These are phyloP conservation scores for Sarcophaga caerulescens DNA, from an alignment of 2,888 invertebrate genomes.

Conservation along the genomic window DNA sequence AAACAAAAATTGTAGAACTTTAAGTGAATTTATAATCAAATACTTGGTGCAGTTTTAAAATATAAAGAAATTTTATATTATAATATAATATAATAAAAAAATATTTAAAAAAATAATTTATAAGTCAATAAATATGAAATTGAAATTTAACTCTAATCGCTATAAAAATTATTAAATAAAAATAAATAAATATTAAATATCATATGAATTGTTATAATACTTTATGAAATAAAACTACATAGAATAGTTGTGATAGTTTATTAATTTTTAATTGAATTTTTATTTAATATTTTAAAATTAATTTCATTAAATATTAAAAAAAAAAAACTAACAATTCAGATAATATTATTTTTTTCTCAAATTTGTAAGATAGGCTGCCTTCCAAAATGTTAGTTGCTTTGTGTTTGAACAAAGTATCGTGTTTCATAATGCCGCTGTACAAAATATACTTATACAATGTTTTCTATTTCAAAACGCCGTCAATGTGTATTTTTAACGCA, in stretches of 20 bases:
- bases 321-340: not conserved
- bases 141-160: too few species aligned
- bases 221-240: conserved; percentile 5
- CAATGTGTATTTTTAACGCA: too few species aligned
- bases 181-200: not conserved
- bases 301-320: not conserved
- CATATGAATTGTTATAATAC: conserved; percentile 3
- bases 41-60: conserved; percentile 43
- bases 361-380: too few species aligned
- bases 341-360: not conserved
- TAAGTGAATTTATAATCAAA: conserved; percentile 45
- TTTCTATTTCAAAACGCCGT: too few species aligned
- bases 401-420: too few species aligned
- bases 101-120: too few species aligned
- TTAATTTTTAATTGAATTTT: too few species aligned
- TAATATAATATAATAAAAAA: conserved; percentile 3
- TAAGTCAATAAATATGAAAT: too few species aligned
- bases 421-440: too few species aligned
- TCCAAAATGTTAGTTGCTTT: too few species aligned
- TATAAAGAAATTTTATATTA: conserved; percentile 7
- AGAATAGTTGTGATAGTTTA: too few species aligned
- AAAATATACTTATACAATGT: too few species aligned
- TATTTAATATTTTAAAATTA: not conserved
- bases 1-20: conserved; percentile 8
- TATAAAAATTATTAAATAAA: not conserved